Percentiles rank a stretch among this genome's conserved stretches.
phyloP scores from a whole-genome alignment of 2,888 invertebrate genomes.

The Polydrusus pterygomalis region DNA sequence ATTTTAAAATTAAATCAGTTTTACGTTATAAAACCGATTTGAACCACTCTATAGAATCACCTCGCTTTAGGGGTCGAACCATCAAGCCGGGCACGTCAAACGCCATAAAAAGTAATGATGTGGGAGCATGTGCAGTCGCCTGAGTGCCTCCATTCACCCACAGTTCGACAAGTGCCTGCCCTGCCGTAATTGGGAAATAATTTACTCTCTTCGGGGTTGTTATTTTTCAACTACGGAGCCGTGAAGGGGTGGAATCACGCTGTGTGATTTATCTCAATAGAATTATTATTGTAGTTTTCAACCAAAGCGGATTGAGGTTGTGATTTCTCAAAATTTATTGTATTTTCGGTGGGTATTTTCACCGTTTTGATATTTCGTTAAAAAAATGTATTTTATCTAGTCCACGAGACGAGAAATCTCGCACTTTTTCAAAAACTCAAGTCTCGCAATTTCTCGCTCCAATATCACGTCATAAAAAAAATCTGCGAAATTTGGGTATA shows the following conservation, averaged over 20 bases:
- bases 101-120: constrained; percentile 61
- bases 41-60: neutral
- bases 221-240: constrained; percentile 46
- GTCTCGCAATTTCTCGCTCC: no score
- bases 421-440: no score
- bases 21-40: neutral
- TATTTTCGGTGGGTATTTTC: neutral
- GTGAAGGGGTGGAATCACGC: constrained; percentile 57
- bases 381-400: no score
- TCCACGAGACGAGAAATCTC: no score
- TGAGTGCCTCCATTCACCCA: constrained; percentile 65
- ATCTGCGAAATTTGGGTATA: no score
- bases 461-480: no score
- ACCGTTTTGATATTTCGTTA: neutral
- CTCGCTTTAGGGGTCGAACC: constrained; percentile 1
- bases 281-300: constrained; percentile 44
- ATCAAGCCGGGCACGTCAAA: constrained; percentile 46
- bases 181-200: constrained; percentile 55
- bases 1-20: neutral
- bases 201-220: constrained; percentile 55
- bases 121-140: constrained; percentile 69
- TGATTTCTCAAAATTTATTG: constrained; percentile 24
- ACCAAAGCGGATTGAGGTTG: constrained; percentile 44
- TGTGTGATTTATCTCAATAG: constrained; percentile 56
- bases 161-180: constrained; percentile 50